Conservation (phyloP, 2,113 vertebrate genomes). For the Furnarius figulus region DNA sequence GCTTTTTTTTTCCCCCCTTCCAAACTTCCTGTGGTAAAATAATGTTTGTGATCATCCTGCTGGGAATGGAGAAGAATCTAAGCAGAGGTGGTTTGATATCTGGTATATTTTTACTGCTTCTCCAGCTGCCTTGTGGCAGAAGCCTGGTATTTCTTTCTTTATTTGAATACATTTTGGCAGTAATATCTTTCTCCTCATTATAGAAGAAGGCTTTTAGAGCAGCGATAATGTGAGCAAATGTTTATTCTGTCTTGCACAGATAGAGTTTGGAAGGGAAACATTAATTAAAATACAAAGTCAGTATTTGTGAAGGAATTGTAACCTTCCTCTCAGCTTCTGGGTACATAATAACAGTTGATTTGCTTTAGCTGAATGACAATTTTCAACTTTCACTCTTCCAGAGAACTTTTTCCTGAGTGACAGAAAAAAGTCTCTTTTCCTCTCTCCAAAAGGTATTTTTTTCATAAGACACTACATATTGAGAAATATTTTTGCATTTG, state of each 20-base stretch:
- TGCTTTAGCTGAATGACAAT: background rate
- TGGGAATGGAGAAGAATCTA: background rate
- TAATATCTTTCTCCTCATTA: background rate
- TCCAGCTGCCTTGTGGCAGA: background rate
- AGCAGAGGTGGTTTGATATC: background rate
- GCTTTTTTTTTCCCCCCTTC: fast-evolving
- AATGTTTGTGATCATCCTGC: background rate
- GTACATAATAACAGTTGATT: background rate
- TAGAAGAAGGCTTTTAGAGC: background rate
- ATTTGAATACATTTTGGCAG: background rate
- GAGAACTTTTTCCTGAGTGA: background rate
- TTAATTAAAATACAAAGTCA: background rate
- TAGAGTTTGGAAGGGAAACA: background rate
- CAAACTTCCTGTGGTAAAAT: background rate
- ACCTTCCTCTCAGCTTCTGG: background rate
- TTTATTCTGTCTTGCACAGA: background rate
- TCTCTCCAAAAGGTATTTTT: background rate
- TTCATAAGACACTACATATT: background rate
- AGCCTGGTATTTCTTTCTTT: background rate
- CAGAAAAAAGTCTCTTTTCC: background rate
- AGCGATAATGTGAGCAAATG: background rate
- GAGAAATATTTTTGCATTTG: background rate
- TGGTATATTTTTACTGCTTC: background rate
- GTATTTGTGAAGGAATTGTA: background rate
- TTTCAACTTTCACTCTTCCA: background rate